Conservation (phyloP, 2,888 invertebrate genomes). For the Plebejus anna region DNA sequence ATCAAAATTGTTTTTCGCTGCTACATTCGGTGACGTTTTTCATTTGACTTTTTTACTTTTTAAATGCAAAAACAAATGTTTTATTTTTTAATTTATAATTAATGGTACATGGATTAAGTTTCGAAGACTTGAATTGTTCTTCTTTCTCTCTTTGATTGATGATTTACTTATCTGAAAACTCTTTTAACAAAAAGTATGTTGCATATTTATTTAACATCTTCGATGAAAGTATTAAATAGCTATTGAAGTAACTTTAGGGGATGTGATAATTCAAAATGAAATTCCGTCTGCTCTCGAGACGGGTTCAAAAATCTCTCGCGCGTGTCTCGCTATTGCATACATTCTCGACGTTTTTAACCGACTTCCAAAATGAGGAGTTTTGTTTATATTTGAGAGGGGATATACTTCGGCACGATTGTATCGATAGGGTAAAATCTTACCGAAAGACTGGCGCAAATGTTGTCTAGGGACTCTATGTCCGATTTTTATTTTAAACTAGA, state of each 20-base stretch:
- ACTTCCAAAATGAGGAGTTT: neutral
- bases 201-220: neutral
- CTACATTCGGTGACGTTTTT: constrained; percentile 10
- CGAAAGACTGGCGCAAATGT: too few species aligned
- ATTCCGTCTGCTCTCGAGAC: constrained; percentile 18
- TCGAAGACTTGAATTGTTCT: neutral
- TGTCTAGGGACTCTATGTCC: too few species aligned
- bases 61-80: neutral
- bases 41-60: neutral
- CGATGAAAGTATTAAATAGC: neutral
- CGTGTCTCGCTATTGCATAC: neutral
- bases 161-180: neutral
- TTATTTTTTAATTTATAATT: neutral
- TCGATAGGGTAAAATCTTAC: too few species aligned
- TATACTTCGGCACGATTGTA: too few species aligned
- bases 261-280: constrained; percentile 10
- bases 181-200: neutral
- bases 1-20: constrained; percentile 20
- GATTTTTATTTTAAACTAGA: too few species aligned
- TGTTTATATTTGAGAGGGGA: neutral
- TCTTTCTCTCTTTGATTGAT: neutral
- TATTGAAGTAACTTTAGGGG: neutral
- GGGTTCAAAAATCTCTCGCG: constrained; percentile 9
- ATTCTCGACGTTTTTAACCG: neutral
- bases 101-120: neutral